Evolutionary conservation across 2,113 vertebrate species (phyloP), one percentile per base, ranked within the genome.

Genomic region (Dunckerocampus dactyliophorus): DNA sequence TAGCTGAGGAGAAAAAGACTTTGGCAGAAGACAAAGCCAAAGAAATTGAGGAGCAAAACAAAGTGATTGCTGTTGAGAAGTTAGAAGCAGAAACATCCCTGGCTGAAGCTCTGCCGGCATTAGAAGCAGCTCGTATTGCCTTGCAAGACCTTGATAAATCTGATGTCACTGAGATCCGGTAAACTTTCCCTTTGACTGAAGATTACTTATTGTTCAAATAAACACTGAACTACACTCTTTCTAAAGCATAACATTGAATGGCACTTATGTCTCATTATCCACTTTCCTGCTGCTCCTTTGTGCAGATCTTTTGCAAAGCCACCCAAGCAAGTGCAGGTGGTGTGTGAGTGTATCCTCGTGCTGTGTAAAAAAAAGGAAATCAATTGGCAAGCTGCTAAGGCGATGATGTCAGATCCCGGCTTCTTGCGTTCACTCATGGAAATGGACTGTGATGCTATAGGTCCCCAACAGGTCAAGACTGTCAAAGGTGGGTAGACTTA

Each of bases 91-190:
- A 97, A 83, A 88, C 84, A 1, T 91, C 94, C 3, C 69, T 99
- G 62, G 91, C 92, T 0, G 95, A 97, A 63, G 95, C 95, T 75
- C 86, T 95, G 72, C 96, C 97, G 1, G 88, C 93, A 16, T 83
- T 98, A 69, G 93, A 94, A 70, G 93, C 93, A 0, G 95, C 97
- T 48, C 94, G 94, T 50, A 63, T 88, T 7, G 95, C 96, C 61
- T 88, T 99, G 31, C 93, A 96, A 85, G 93, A 95, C 77, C 91
- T 99, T 47, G 94, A 98, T 45, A 98, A 95, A 80, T 93, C 94
- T 0, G 97, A 98, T 9, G 95, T 99, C 81, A 96, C 95, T 0
- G 96, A 98, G 81, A 98, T 99, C 70, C 92, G 95, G 97, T 98
- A 79, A 71, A 20, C 24, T 42, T 3, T 22, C 3, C 1, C 31